These are phyloP conservation scores for Lethocerus indicus DNA, from an alignment of 1,140 invertebrate species.

Conservation along the genomic window DNA sequence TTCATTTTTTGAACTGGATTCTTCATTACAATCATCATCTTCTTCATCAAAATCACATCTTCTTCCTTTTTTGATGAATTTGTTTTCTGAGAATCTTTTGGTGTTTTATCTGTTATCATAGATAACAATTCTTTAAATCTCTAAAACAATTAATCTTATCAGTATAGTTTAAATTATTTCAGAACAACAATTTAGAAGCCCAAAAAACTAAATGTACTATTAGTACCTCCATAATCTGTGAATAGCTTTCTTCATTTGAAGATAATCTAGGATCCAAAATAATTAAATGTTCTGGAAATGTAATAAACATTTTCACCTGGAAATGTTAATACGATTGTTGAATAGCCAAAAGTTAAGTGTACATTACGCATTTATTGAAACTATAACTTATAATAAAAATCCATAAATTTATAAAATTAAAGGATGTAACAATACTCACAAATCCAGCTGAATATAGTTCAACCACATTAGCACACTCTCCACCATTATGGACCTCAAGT, in stretches of 20 bases:
- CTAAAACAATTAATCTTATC: too few species aligned
- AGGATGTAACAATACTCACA: conserved; percentile 5
- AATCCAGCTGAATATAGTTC: conserved; percentile 15
- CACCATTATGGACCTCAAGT: conserved; percentile 18
- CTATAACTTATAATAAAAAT: too few species aligned
- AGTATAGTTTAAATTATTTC: not conserved
- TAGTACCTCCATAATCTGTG: conserved; percentile 26
- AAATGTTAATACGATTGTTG: too few species aligned
- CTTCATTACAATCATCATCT: not conserved
- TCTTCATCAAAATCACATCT: conserved; percentile 5
- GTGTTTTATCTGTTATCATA: conserved; percentile 3
- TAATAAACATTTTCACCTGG: conserved; percentile 29
- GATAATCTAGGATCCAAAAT: conserved; percentile 34
- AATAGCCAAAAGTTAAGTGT: too few species aligned
- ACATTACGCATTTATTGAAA: too few species aligned
- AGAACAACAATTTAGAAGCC: not conserved
- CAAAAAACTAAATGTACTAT: not conserved
- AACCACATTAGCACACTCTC: conserved; percentile 22
- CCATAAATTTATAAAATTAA: too few species aligned
- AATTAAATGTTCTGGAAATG: conserved; percentile 40
- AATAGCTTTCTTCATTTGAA: conserved; percentile 31
- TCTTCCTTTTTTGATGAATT: not conserved
- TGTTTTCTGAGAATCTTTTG: not conserved
- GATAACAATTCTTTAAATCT: conserved; percentile 27
- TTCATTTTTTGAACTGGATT: not conserved